Base-by-base conservation (phyloP, 2,888 invertebrate genomes). In the Tolmerus cingulatus region DNA sequence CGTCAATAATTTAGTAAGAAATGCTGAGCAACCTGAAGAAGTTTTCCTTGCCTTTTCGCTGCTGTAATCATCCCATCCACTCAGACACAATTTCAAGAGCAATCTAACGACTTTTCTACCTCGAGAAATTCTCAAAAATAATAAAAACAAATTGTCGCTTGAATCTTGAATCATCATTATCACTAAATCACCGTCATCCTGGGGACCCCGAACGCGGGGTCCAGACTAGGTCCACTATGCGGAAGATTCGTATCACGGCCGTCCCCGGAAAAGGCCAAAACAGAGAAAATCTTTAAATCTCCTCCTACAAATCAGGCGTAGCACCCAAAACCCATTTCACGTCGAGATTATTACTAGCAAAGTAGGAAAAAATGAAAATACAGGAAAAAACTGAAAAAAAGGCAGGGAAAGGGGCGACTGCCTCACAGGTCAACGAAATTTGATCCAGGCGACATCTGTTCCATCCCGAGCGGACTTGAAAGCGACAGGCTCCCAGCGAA, bases 351-450 rank as follows among this genome's bases (percentile, higher is more conserved):
- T 79, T 79, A 46, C 40, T 51, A 78, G 27, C 27, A 27, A 51
- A 51, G 5, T 23, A 27, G 66, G 27, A 66, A 40, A 66, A 66
- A 66, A 3, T 66, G 27, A 12, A 66, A 66, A 66, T 7, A 23
- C 51, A 16, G 51, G 51, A 9, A 66, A 66, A 66, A 66, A 27
- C 23, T 19, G 57, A 12, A 66, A 78, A 34, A 78, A n/a, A 27
- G 5, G 14, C 16, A 0, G 46, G 14, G 23, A 43, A 30, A 27
- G 66, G 66, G 23, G 14, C 12, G 23, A 27, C 30, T 19, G 40
- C 19, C 27, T 23, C 66, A 66, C 43, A 78, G 78, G 78, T 78
- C 78, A 78, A 37, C 78, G 78, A 79, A 79, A 79, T 79, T 79
- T 79, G 79, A 79, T 79, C 79, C 51, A 34, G 27, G 30, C 51